Base-by-base conservation (phyloP, 2,888 invertebrate species). In the Protodeltote pygarga region DNA sequence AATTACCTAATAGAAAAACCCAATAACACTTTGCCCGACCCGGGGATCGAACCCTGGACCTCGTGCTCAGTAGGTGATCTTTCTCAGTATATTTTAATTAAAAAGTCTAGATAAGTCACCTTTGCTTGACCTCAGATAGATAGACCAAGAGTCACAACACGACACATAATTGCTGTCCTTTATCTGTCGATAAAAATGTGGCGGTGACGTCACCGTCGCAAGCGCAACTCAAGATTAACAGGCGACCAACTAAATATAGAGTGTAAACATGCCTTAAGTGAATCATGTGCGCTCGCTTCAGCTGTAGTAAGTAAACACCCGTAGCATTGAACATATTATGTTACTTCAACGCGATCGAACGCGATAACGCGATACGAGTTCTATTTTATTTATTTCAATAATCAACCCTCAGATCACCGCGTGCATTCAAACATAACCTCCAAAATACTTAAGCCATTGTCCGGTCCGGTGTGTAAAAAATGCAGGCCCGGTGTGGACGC, bases 351-450 rank as follows among this genome's bases (percentile, higher is more conserved):
- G n/a, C n/a, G n/a, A n/a, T n/a, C n/a, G n/a, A n/a, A n/a, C n/a
- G n/a, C n/a, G 34, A 35, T 24, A 46, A 47, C 21, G 24, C 15
- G 3, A 24, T 46, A 15, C 29, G 3, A 6, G 29, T 16, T 35
- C 3, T 24, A 16, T 25, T 17, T 27, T 35, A 29, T 42, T 19
- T 17, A 31, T 23, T 42, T 33, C 10, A 15, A 23, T 38, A 49
- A 11, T 13, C 25, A 50, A 44, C 49, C 63, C 57, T 49, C 38
- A 9, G 9, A 27, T 57, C 41, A 13, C 58, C 59, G 64, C 59
- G 65, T 73, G 77, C 71, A 79, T 79, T 78, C 78, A 77, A 85
- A 83, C 76, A 83, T 89, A 89, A 89, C 91, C 91, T 90, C 88
- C 65, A 85, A 89, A 79, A 81, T 73, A 61, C 50, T 77, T 79